phyloP scores from a whole-genome alignment of 2,797 vertebrate genomes.

The Clarias fuscus region DNA sequence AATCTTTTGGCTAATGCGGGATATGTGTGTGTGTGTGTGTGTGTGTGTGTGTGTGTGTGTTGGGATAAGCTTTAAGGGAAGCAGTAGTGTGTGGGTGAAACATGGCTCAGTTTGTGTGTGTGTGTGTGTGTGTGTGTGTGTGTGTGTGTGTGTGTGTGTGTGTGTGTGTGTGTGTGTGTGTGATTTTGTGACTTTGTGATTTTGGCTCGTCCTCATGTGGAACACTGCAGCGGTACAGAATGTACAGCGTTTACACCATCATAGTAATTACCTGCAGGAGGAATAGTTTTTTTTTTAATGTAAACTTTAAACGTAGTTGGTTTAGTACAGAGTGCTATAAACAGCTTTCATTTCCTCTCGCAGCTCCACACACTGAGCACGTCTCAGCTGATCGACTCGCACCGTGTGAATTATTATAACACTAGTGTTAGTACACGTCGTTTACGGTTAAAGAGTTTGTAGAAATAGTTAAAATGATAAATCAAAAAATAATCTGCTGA shows the following conservation, averaged over 20 bases:
- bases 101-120: background rate
- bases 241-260: background rate
- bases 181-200: no score
- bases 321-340: background rate
- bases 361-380: background rate
- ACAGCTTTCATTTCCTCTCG: background rate
- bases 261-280: background rate
- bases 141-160: background rate
- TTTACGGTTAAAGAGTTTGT: no score
- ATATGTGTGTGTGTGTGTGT: constrained; percentile 9
- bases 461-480: no score
- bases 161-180: background rate
- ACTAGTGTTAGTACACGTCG: no score
- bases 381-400: background rate
- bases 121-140: background rate
- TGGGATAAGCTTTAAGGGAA: background rate
- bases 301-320: background rate
- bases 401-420: background rate
- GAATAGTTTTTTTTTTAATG: background rate
- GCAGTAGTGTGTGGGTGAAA: background rate
- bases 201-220: background rate
- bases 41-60: background rate
- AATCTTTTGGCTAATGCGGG: constrained; percentile 35
- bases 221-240: background rate
- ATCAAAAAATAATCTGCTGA: no score